Conservation (phyloP, 2,888 invertebrate species). For the Limnephilus auricula region DNA sequence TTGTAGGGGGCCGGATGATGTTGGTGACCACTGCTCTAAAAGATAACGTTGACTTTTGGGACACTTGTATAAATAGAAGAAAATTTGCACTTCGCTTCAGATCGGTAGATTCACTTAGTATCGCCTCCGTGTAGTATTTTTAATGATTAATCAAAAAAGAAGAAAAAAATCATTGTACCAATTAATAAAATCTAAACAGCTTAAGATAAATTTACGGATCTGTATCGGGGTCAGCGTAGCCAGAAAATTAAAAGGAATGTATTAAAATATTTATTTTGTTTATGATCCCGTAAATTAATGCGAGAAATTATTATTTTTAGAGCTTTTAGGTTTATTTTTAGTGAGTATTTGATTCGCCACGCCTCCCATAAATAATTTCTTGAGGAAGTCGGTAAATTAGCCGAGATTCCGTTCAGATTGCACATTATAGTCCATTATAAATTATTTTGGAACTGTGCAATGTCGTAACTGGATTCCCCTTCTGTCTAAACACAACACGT, state of each 20-base stretch:
- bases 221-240: background rate
- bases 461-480: background rate
- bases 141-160: background rate
- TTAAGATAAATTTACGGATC: background rate
- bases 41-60: too few relatives aligned
- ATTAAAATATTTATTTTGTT: background rate
- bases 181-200: background rate
- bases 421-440: constrained; percentile 19
- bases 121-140: too few relatives aligned
- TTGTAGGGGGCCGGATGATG: too few relatives aligned
- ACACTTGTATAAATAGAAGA: too few relatives aligned
- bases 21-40: too few relatives aligned
- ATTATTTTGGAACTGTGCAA: background rate
- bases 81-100: too few relatives aligned
- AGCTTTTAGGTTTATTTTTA: background rate
- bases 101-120: too few relatives aligned
- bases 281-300: background rate
- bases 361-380: background rate
- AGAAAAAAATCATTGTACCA: background rate
- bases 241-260: background rate
- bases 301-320: background rate
- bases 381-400: background rate
- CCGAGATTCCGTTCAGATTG: background rate
- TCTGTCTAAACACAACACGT: background rate
- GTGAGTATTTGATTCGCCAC: background rate